Conservation (phyloP, 2,888 invertebrate genomes). For the Cynaeus angustus region DNA sequence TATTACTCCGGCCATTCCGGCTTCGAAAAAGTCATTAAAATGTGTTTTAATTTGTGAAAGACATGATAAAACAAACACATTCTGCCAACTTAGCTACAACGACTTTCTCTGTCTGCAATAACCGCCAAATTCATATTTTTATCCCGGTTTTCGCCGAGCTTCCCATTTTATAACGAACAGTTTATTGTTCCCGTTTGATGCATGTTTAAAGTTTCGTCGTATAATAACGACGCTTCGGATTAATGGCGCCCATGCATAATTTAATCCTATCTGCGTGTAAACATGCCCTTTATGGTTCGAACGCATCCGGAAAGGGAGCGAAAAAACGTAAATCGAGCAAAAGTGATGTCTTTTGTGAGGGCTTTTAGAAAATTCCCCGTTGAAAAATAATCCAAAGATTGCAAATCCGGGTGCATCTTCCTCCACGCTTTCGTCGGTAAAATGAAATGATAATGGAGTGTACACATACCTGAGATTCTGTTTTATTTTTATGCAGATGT, state of each 20-base stretch:
- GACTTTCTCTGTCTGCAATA: slow-evolving; percentile 15
- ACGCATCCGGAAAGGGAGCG: slow-evolving; percentile 3
- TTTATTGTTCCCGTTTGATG: slow-evolving; percentile 34
- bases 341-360: not conserved
- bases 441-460: not conserved
- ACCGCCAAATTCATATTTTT: slow-evolving; percentile 33
- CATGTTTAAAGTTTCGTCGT: slow-evolving; percentile 36
- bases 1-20: not conserved
- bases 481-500: slow-evolving; percentile 2
- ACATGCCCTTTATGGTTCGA: slow-evolving; percentile 33
- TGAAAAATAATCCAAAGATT: not conserved
- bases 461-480: not conserved
- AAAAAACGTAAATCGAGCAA: slow-evolving; percentile 14
- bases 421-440: not conserved
- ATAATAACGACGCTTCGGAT: slow-evolving; percentile 34
- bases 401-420: not conserved
- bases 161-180: slow-evolving; percentile 35
- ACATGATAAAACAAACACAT: not conserved
- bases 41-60: slow-evolving; percentile 1
- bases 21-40: not conserved
- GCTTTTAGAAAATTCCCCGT: not conserved
- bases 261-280: slow-evolving; percentile 40
- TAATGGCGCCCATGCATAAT: slow-evolving; percentile 32
- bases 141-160: slow-evolving; percentile 12
- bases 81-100: slow-evolving; percentile 4